These are phyloP conservation scores for Drosophila leontia DNA, from an alignment of 1,140 invertebrate species.

Conservation along the genomic window DNA sequence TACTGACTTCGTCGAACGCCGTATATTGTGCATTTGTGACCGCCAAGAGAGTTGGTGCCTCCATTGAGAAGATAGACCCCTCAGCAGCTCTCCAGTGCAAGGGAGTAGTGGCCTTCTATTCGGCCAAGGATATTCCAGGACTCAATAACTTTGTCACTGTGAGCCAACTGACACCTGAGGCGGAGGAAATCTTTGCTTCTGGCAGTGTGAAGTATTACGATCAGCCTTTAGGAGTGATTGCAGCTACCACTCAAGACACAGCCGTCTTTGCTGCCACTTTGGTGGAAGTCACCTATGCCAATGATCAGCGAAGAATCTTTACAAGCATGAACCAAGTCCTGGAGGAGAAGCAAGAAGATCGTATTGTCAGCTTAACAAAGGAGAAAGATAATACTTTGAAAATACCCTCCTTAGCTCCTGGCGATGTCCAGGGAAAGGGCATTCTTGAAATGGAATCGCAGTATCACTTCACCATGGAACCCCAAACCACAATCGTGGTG, in stretches of 20 bases:
- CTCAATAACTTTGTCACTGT: constrained; percentile 86
- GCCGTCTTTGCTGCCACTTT: constrained; percentile 88
- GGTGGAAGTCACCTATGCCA: constrained; percentile 89
- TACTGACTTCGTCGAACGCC: constrained; percentile 86
- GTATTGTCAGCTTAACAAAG: constrained; percentile 86
- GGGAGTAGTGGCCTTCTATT: constrained; percentile 90
- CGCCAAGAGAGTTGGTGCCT: constrained; percentile 86
- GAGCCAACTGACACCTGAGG: constrained; percentile 36
- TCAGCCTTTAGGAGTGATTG: constrained; percentile 90
- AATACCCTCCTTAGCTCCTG: not conserved
- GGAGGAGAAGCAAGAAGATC: constrained; percentile 88
- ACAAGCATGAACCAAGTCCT: constrained; percentile 85
- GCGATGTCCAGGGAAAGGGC: constrained; percentile 54
- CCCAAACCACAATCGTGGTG: constrained; percentile 87
- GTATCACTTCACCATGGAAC: constrained; percentile 88
- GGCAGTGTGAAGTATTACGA: constrained; percentile 88
- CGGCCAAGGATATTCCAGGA: constrained; percentile 91
- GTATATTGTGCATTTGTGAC: constrained; percentile 89
- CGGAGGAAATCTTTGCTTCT: constrained; percentile 85
- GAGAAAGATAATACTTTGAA: not conserved
- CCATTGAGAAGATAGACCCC: constrained; percentile 87
- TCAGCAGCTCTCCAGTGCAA: constrained; percentile 86
- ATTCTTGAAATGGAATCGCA: constrained; percentile 78
- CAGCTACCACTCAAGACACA: constrained; percentile 86
- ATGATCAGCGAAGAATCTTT: constrained; percentile 36